These are phyloP conservation scores for Brachionus plicatilis DNA, from an alignment of 1,140 invertebrate genomes.

Conservation along the genomic window DNA sequence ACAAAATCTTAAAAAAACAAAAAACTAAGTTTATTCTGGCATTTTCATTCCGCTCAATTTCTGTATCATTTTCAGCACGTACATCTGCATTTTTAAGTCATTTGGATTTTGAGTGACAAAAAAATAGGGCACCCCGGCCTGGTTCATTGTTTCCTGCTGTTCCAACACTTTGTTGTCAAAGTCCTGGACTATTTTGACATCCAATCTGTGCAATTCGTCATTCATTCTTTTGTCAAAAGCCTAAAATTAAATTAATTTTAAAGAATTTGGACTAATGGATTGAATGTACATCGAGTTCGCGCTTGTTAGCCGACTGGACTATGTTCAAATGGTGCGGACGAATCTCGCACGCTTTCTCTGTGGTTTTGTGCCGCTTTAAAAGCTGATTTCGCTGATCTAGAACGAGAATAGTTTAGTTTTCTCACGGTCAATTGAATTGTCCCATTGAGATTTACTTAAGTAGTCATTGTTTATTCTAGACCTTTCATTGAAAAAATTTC, in stretches of 20 bases:
- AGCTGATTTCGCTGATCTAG: slow-evolving; percentile 33
- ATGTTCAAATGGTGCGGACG: slow-evolving; percentile 23
- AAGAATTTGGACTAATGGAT: not conserved
- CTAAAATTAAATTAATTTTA: not conserved
- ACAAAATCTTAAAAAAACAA: not conserved
- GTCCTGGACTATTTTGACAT: slow-evolving; percentile 24
- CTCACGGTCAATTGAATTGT: not conserved
- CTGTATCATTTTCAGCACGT: slow-evolving; percentile 4
- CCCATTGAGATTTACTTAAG: not conserved
- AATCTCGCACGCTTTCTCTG: slow-evolving; percentile 37
- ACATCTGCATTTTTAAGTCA: slow-evolving; percentile 36
- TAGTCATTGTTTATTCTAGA: slow-evolving; percentile 25
- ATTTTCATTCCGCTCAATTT: slow-evolving; percentile 23
- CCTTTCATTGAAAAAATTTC: slow-evolving; percentile 36
- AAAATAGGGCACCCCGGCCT: slow-evolving; percentile 22
- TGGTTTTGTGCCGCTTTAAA: slow-evolving; percentile 29
- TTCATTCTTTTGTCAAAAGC: slow-evolving; percentile 37
- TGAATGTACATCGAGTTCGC: slow-evolving; percentile 27
- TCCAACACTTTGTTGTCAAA: slow-evolving; percentile 28
- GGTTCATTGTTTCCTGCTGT: slow-evolving; percentile 35
- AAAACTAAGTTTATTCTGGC: not conserved
- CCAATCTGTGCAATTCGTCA: slow-evolving; percentile 34
- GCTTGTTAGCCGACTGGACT: slow-evolving; percentile 11
- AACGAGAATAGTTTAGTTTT: slow-evolving; percentile 8
- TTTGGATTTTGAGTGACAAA: slow-evolving; percentile 13